Base-by-base conservation (phyloP, 92 coral and sea anemone genomes). In the Parazoanthus atlanticus region DNA sequence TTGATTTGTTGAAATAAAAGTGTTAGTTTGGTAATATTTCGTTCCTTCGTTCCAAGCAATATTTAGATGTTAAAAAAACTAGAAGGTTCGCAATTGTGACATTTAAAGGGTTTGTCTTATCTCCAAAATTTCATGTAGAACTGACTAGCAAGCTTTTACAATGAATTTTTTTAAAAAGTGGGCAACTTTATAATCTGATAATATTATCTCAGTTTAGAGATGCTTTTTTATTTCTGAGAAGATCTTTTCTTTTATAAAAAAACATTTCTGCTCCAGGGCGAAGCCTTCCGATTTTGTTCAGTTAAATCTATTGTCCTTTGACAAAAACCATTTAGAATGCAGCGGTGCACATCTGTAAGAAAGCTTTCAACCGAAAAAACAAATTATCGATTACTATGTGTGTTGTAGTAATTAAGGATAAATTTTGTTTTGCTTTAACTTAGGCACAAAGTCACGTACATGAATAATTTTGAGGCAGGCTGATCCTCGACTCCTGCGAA, bases 401-500 rank as follows among this genome's bases (percentile, higher is more conserved):
- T 38, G 31, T 75, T 75, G 6, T 75, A 33, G 30, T 75, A 75
- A 75, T 75, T 75, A 75, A 36, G 46, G 13, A 8, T 75, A 25
- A 31, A 33, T 75, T 75, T 33, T 75, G 43, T 75, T 75, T 75
- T 75, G 79, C 52, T 23, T 75, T 19, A 75, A n/a, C 23, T 34
- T 23, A 21, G 16, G 79, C 28, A 16, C n/a, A 38, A n/a, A 36
- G 79, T 75, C 79, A 75, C 79, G 79, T 75, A 75, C 78, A 74
- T 10, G 43, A 36, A 33, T 32, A 4, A 71, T 71, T 71, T 30
- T 31, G 77, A 46, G 49, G 11, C 12, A 40, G 49, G 12, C 11
- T 46, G 49, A 52, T 52, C 19, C 17, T 61, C 28, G 26, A 23
- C 26, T 61, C n/a, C 28, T 21, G 23, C 3, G 65, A 56, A 16